Evolutionary conservation across 2,113 vertebrate species (phyloP), one percentile per base, ranked within the genome.

Genomic region (Numida meleagris): DNA sequence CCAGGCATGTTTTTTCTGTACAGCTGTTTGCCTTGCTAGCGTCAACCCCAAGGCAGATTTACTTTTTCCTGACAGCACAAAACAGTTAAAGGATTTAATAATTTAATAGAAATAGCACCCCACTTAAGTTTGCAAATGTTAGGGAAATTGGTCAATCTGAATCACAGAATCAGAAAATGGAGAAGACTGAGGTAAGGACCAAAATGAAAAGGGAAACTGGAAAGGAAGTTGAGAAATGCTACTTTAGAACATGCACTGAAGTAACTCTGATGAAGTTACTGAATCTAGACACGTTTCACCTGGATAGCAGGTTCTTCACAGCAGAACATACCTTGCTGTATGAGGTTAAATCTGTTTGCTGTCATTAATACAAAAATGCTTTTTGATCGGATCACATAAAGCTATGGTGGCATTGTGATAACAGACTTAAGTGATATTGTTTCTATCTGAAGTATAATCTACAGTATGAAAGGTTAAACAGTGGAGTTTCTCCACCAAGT

Each of bases 331-430:
- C 45, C 76, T 92, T 84, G 66, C 10, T 86, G 45, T 51, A 66
- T 48, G 9, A 91, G 36, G 75, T 79, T 88, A 96, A 96, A 96
- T 63, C 24, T 72, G 85, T 87, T 91, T 94, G 45, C 76, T 82
- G 85, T 36, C 33, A 46, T 61, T 87, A 89, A 73, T 24, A 29
- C 27, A 68, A 83, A 17, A 57, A 67, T 76, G 80, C 34, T 93
- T 53, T 91, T 63, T 67, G 15, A 86, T 40, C n/a, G 77, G 19
- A 93, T 45, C 18, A 24, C 14, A 33, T 27, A 7, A 86, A 12
- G 42, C 29, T 72, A 75, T 68, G 17, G 29, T 86, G 59, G 20
- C 11, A 29, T 2, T 25, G 24, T 19, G 17, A 86, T 46, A 25
- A 67, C 23, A 43, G 1, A 4, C 31, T 27, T 19, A 43, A 57